Conservation (phyloP, 2,113 vertebrate species). For the Zosterops hypoxanthus region DNA sequence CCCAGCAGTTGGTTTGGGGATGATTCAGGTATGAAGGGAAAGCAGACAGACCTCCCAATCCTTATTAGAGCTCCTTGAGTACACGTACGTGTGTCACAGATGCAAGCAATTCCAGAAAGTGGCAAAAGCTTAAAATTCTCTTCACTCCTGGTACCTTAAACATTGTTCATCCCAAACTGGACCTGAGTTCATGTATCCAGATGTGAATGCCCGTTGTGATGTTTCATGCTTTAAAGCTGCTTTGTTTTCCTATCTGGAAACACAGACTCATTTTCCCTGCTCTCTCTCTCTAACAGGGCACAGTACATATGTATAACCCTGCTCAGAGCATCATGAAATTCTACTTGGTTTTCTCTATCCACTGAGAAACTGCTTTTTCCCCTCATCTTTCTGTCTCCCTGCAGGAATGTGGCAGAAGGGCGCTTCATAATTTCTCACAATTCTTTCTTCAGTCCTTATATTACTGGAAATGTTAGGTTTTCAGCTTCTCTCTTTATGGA, state of each 20-base stretch:
- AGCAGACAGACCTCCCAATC: neutral
- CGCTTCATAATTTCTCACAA: neutral
- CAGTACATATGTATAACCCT: neutral
- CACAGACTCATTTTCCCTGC: neutral
- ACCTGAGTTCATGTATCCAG: neutral
- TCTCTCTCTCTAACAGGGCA: neutral
- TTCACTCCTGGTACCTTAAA: neutral
- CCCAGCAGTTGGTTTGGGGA: neutral
- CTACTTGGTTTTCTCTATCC: neutral
- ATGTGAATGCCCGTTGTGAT: neutral
- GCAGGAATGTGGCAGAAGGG: neutral
- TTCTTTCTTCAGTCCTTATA: neutral
- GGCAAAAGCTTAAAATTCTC: neutral
- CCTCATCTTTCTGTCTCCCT: neutral
- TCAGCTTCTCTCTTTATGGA: neutral
- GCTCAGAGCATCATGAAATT: neutral
- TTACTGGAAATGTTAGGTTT: neutral
- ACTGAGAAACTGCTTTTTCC: neutral
- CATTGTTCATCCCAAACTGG: neutral
- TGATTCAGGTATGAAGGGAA: neutral
- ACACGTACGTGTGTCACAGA: neutral
- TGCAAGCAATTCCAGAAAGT: neutral
- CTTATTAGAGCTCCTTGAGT: neutral
- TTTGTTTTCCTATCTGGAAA: neutral
- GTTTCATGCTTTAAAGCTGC: fast-evolving